Conservation (phyloP, 2,797 vertebrate genomes). For the Discoglossus pictus region DNA sequence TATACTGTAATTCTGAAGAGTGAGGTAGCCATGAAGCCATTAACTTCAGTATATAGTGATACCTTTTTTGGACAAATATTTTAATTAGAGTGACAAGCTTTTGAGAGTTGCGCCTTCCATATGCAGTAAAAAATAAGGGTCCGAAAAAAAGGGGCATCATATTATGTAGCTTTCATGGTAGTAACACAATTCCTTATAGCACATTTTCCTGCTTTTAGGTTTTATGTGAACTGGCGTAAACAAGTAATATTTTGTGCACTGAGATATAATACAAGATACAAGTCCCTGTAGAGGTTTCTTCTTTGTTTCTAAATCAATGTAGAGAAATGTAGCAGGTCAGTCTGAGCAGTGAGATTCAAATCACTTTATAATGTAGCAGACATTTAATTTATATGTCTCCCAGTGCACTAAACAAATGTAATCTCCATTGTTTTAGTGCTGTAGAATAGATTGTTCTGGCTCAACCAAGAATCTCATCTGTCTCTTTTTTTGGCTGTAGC, state of each 20-base stretch:
- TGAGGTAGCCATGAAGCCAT: no score
- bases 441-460: slow-evolving; percentile 18
- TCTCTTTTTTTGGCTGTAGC: slow-evolving; percentile 13
- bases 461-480: not conserved
- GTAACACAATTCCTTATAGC: no score
- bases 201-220: no score
- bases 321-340: slow-evolving; percentile 9
- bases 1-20: no score
- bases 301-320: slow-evolving; percentile 19
- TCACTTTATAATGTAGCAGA: slow-evolving; percentile 22
- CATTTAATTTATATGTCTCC: slow-evolving; percentile 40
- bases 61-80: no score
- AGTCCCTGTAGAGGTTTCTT: slow-evolving; percentile 8
- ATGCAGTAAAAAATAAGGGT: no score
- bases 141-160: no score
- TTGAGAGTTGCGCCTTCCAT: no score
- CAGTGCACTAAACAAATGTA: slow-evolving; percentile 21
- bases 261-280: slow-evolving; percentile 11
- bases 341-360: slow-evolving; percentile 25
- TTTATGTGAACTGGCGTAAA: no score
- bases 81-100: no score
- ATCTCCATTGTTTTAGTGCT: slow-evolving; percentile 13
- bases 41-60: no score
- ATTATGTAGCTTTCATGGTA: no score
- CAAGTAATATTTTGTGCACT: slow-evolving; percentile 22